Evolutionary conservation across 2,888 invertebrate genomes (phyloP).

Genomic region (Beris chalybata): DNA sequence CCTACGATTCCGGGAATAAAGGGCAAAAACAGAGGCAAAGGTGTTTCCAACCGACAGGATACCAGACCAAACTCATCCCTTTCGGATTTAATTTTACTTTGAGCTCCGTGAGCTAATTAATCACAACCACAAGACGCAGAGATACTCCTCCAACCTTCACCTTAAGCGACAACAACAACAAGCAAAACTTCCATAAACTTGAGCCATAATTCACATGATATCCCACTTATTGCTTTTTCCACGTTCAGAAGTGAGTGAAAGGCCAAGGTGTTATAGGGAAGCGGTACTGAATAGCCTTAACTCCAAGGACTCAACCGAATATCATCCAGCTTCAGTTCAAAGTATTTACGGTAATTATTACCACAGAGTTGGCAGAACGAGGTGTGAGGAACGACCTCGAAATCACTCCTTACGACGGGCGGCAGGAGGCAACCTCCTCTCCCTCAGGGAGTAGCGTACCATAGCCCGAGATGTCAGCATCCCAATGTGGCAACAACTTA

Average conservation of each 20-base stretch:
- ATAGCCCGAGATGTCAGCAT: constrained; percentile 23
- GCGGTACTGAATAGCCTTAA: not conserved
- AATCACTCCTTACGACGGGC: constrained; percentile 16
- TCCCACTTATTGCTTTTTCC: constrained; percentile 39
- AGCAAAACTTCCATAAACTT: constrained; percentile 26
- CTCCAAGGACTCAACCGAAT: not conserved
- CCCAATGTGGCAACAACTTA: not conserved
- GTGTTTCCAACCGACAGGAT: too few species aligned
- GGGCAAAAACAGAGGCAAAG: too few species aligned
- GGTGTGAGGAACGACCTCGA: constrained; percentile 2
- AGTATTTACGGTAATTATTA: constrained; percentile 14
- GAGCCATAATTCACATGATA: constrained; percentile 36
- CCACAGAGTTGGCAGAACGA: not conserved
- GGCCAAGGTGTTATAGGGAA: constrained; percentile 36
- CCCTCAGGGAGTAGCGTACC: not conserved
- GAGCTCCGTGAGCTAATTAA: constrained; percentile 21
- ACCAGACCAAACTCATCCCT: constrained; percentile 6
- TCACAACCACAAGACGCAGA: constrained; percentile 7
- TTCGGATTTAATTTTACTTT: not conserved
- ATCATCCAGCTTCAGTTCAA: not conserved
- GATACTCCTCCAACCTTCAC: not conserved
- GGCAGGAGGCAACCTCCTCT: constrained; percentile 11
- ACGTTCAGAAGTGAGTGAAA: constrained; percentile 32
- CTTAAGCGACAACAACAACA: constrained; percentile 1
- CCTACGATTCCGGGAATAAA: too few species aligned